Conservation (phyloP, 2,888 invertebrate species). For the Drosophila ustulata region DNA sequence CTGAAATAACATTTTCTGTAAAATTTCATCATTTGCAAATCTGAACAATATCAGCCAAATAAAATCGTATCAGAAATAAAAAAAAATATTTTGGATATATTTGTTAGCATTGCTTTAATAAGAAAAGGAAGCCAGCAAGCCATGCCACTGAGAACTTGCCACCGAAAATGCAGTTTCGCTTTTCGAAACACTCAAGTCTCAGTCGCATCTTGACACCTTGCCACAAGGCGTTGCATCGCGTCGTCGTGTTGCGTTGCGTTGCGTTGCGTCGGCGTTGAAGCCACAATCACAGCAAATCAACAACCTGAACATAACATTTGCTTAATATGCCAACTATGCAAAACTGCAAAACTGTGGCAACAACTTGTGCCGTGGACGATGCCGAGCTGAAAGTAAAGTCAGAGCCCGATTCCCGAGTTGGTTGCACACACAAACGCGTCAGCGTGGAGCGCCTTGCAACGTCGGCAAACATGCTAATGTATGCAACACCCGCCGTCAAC, state of each 20-base stretch:
- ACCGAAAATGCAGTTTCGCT: conserved; percentile 15
- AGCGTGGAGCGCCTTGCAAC: conserved; percentile 66
- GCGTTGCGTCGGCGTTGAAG: conserved; percentile 8
- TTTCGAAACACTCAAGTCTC: conserved; percentile 1
- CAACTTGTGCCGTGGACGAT: conserved; percentile 61
- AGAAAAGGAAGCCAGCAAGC: neutral
- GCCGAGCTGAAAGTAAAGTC: conserved; percentile 6
- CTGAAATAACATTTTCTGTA: no score
- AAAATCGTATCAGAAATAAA: neutral
- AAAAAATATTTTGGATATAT: neutral
- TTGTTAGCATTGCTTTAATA: neutral
- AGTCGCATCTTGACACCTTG: conserved; percentile 19
- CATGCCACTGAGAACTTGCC: neutral
- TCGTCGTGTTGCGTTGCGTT: neutral
- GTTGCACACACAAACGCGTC: conserved; percentile 66
- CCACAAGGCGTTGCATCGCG: conserved; percentile 4
- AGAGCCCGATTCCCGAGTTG: conserved; percentile 25
- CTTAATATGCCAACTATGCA: conserved; percentile 69
- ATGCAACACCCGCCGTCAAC: conserved; percentile 80
- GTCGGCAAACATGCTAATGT: conserved; percentile 78
- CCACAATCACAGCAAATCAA: conserved; percentile 57
- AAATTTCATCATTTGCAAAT: no score
- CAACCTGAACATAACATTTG: conserved; percentile 61
- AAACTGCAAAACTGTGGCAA: conserved; percentile 66
- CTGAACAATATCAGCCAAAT: no score